Percentiles rank a stretch among this genome's conserved stretches.
Conservation (phyloP, 2,888 invertebrate genomes). For the Abrostola triplasia region DNA sequence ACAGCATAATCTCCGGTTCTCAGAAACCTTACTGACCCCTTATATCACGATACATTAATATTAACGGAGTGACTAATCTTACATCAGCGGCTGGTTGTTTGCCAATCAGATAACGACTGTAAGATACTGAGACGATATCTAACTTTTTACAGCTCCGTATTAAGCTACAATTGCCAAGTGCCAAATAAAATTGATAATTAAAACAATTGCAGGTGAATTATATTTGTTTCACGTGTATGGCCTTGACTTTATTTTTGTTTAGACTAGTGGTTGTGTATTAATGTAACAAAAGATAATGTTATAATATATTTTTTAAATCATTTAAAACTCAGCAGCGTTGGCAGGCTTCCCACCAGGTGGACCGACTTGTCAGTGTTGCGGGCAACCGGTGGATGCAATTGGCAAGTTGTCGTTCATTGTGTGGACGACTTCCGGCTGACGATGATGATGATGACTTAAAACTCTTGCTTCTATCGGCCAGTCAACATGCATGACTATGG, state of each 20-base stretch:
- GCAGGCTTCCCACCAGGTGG: no score
- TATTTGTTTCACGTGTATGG: background rate
- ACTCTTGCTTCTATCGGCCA: no score
- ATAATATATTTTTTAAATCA: no score
- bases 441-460: no score
- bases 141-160: constrained; percentile 20
- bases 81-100: constrained; percentile 24
- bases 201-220: constrained; percentile 11
- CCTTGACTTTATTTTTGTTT: constrained; percentile 8
- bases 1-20: constrained; percentile 2
- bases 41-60: constrained; percentile 26
- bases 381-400: no score
- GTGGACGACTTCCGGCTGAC: no score
- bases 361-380: no score
- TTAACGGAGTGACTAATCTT: constrained; percentile 36
- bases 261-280: no score
- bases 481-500: no score
- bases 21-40: background rate
- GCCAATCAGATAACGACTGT: constrained; percentile 46
- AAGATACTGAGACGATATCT: constrained; percentile 3
- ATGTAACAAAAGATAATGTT: no score
- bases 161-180: constrained; percentile 30
- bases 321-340: no score
- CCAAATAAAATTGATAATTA: constrained; percentile 23
- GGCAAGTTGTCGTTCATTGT: no score